These are phyloP conservation scores for Polymixis lichenea DNA, from an alignment of 2,888 invertebrate genomes.

Conservation along the genomic window DNA sequence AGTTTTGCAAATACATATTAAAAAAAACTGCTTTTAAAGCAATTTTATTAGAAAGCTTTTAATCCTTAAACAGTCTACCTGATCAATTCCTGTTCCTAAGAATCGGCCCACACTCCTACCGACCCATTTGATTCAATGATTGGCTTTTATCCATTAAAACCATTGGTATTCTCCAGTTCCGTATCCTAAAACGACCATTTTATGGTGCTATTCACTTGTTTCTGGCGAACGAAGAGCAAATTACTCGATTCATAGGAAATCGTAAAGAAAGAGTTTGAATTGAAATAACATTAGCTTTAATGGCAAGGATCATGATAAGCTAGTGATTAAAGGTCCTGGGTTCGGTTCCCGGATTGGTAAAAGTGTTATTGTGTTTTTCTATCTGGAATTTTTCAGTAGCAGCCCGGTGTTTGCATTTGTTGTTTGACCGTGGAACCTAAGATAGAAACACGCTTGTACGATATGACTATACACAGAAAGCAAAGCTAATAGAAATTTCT, in stretches of 20 bases:
- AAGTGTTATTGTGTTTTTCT: not conserved
- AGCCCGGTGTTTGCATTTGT: too few relatives aligned
- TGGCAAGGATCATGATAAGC: not conserved
- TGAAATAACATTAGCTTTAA: not conserved
- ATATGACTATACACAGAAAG: too few relatives aligned
- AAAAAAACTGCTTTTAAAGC: not conserved
- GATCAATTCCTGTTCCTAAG: not conserved
- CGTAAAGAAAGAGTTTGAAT: constrained; percentile 4
- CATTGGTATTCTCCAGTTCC: not conserved
- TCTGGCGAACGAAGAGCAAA: not conserved
- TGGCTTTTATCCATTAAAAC: not conserved
- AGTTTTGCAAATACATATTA: not conserved
- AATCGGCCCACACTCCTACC: too few relatives aligned
- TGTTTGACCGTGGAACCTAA: too few relatives aligned
- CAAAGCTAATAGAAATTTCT: too few relatives aligned
- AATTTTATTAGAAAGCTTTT: not conserved
- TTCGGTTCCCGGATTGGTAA: not conserved
- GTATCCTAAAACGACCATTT: not conserved
- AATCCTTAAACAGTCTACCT: not conserved
- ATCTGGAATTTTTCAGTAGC: too few relatives aligned
- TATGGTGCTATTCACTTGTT: not conserved
- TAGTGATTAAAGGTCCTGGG: not conserved
- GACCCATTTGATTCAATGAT: not conserved
- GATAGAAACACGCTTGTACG: too few relatives aligned
- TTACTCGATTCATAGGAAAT: constrained; percentile 19